These are phyloP conservation scores for Heliconius melpomene DNA, from an alignment of 1,140 invertebrate species.

Conservation along the genomic window DNA sequence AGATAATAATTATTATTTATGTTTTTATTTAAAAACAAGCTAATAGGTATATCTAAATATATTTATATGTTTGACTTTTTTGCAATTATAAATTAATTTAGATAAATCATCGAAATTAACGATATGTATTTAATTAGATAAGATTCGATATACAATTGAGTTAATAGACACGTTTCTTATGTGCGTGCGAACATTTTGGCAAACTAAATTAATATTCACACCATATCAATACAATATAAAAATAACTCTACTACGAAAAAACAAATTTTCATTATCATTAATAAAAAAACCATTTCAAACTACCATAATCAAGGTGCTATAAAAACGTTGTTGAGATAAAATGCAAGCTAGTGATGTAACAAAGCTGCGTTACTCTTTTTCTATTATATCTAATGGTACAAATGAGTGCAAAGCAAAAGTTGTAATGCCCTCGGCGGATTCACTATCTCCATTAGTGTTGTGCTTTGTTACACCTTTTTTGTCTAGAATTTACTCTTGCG, in stretches of 20 bases:
- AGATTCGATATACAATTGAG: no score
- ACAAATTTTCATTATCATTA: neutral
- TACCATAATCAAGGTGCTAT: neutral
- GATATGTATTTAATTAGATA: no score
- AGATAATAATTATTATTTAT: neutral
- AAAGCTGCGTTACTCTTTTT: slow-evolving; percentile 24
- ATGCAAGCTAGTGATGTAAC: slow-evolving; percentile 15
- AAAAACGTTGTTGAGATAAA: slow-evolving; percentile 8
- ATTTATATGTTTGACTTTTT: no score
- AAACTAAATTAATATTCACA: no score
- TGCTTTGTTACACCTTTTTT: slow-evolving; percentile 5
- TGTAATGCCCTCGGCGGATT: slow-evolving; percentile 28
- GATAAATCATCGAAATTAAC: no score
- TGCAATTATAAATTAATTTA: no score
- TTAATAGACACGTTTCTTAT: no score
- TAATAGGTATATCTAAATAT: no score
- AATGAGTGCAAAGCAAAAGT: slow-evolving; percentile 33
- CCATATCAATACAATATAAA: no score
- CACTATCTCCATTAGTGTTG: slow-evolving; percentile 24
- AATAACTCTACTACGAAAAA: no score
- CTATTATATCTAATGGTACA: slow-evolving; percentile 22
- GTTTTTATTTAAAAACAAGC: no score
- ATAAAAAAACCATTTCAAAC: neutral
- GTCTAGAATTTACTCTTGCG: slow-evolving; percentile 16
- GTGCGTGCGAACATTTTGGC: no score